Percentiles rank a stretch among this genome's conserved stretches.
These are phyloP conservation scores for Chelonoidis abingdonii DNA, from an alignment of 2,113 vertebrate species.

Conservation along the genomic window DNA sequence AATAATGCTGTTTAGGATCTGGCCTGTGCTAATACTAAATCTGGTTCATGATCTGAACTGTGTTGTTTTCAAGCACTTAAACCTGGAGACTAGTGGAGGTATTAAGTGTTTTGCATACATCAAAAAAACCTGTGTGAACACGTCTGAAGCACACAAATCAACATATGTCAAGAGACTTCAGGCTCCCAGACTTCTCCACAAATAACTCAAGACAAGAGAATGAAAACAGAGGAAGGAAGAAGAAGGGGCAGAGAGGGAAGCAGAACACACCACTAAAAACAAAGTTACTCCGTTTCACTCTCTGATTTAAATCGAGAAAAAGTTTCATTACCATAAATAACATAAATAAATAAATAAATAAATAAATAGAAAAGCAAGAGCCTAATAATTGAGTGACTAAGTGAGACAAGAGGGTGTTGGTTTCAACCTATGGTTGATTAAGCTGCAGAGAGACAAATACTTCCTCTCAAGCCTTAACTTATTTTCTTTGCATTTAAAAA, in stretches of 20 bases:
- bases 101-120: neutral
- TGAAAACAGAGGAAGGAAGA: conserved; percentile 1
- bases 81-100: neutral
- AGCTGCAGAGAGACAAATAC: neutral
- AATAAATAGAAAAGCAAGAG: neutral
- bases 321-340: conserved; percentile 9
- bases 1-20: neutral
- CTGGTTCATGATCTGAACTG: neutral
- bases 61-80: conserved; percentile 6
- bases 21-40: neutral
- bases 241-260: neutral
- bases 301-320: neutral
- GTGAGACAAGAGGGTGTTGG: neutral
- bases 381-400: neutral
- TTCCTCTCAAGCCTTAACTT: neutral
- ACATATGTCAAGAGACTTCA: neutral
- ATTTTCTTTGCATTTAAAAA: neutral
- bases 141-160: neutral
- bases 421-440: conserved; percentile 38
- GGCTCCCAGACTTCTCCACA: neutral
- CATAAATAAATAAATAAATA: no score
- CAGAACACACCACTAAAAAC: neutral
- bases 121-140: conserved; percentile 15
- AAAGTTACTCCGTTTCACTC: neutral
- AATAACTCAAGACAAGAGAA: neutral